Evolutionary conservation across 1,140 invertebrate genomes (phyloP).

Genomic region (Zaprionus capensis): DNA sequence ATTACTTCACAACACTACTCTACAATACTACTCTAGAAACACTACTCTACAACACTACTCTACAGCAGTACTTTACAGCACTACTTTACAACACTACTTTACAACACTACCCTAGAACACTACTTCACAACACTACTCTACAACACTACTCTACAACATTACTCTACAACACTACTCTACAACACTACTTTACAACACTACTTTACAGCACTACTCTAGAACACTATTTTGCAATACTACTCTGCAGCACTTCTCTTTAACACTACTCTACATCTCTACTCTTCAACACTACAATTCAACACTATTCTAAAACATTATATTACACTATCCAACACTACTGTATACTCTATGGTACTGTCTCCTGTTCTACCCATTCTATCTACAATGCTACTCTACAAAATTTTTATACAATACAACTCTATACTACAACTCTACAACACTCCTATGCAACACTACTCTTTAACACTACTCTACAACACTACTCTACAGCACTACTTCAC

Average conservation of each 20-base stretch:
- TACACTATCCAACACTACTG: background rate
- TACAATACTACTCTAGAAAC: background rate
- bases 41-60: background rate
- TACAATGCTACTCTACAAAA: no score
- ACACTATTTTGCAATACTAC: background rate
- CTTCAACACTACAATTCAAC: background rate
- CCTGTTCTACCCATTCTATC: background rate
- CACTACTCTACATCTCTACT: background rate
- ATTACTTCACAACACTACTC: background rate
- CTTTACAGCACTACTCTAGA: background rate
- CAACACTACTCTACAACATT: no score
- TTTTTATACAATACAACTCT: no score
- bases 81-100: no score
- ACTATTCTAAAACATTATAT: background rate
- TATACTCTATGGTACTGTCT: background rate
- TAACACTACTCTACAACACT: background rate
- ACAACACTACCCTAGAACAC: no score
- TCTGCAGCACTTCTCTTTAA: no score
- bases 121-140: no score
- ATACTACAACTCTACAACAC: no score
- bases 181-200: background rate
- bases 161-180: background rate
- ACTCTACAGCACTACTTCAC: no score
- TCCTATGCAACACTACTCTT: no score
- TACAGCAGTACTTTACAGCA: background rate